Evolutionary conservation across 2,888 invertebrate genomes (phyloP).

Genomic region (Rutpela maculata): DNA sequence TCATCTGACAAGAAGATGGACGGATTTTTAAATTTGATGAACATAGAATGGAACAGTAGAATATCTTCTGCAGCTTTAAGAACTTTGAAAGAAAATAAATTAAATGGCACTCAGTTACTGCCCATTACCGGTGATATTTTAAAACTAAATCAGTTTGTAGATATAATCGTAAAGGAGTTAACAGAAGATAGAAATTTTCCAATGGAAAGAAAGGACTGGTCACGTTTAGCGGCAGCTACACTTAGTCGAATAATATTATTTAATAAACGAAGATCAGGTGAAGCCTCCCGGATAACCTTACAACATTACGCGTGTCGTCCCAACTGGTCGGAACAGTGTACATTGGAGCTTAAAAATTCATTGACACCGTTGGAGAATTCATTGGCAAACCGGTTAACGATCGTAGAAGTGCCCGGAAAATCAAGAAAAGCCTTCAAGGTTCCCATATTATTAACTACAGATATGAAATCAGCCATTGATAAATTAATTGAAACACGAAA

Average conservation of each 20-base stretch:
- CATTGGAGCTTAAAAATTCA: constrained; percentile 47
- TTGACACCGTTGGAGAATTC: constrained; percentile 48
- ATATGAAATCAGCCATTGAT: constrained; percentile 48
- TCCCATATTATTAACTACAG: constrained; percentile 49
- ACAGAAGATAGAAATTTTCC: too few relatives aligned
- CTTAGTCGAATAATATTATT: constrained; percentile 52
- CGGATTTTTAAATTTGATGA: constrained; percentile 40
- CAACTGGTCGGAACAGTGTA: constrained; percentile 45
- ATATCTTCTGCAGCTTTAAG: constrained; percentile 49
- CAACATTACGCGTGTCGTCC: constrained; percentile 47
- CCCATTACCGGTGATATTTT: constrained; percentile 53
- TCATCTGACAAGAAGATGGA: constrained; percentile 32
- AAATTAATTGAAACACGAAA: background rate
- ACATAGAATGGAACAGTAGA: constrained; percentile 52
- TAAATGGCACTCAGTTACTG: constrained; percentile 49
- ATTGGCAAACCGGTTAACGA: constrained; percentile 46
- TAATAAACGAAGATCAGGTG: constrained; percentile 52
- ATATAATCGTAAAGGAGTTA: constrained; percentile 5
- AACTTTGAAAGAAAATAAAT: constrained; percentile 48
- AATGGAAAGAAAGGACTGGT: too few relatives aligned
- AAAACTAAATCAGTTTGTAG: constrained; percentile 49
- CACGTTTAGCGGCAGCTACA: constrained; percentile 40
- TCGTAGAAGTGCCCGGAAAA: constrained; percentile 47
- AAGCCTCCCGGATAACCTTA: constrained; percentile 50
- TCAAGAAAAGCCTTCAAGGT: constrained; percentile 42